Evolutionary conservation across 2,888 invertebrate species (phyloP), one percentile per base, ranked within the genome.

Genomic region (Ellobium chinense): DNA sequence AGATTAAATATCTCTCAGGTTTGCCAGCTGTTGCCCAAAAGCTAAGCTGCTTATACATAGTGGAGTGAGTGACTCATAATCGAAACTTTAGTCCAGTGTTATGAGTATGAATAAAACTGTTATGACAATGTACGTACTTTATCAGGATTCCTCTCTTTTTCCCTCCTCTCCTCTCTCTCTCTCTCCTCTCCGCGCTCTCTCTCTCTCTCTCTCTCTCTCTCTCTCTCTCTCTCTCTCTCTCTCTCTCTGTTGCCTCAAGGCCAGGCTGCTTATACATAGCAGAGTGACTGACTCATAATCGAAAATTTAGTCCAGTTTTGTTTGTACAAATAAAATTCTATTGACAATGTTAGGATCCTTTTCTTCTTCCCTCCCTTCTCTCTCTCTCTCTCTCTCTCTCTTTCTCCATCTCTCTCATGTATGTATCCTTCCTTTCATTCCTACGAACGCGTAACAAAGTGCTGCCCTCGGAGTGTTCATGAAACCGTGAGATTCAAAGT

Each of bases 121-220:
- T 94, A 86, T 95, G 95, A 81, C 97, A 96, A 2, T 97, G 97
- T 84, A 98, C 96, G 0, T 98, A 97, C 93, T 97, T 98, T 1
- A 97, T 96, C 5, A 98, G 7, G 29, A 1, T 9, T 24, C 27
- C 60, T n/a, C 65, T 65, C 65, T 65, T 34, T 65, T 31, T 31
- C 60, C n/a, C n/a, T 24, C 27, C 60, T 60, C n/a, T 9, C 46
- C 60, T 60, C 60, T 60, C n/a, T 60, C 14, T 60, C 21, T 60
- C 60, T 60, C 21, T n/a, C 60, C 27, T n/a, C n/a, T n/a, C n/a
- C 21, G 7, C 60, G 7, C n/a, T 60, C 60, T n/a, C 9, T 24
- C 60, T 60, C 21, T 60, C 60, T 60, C 21, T 60, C 60, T 24
- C 60, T 60, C n/a, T 21, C 60, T 60, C 60, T 21, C 60, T 60